Evolutionary conservation across 1,140 invertebrate species (phyloP), one percentile per base, ranked within the genome.

Genomic region (Anadara kagoshimensis): DNA sequence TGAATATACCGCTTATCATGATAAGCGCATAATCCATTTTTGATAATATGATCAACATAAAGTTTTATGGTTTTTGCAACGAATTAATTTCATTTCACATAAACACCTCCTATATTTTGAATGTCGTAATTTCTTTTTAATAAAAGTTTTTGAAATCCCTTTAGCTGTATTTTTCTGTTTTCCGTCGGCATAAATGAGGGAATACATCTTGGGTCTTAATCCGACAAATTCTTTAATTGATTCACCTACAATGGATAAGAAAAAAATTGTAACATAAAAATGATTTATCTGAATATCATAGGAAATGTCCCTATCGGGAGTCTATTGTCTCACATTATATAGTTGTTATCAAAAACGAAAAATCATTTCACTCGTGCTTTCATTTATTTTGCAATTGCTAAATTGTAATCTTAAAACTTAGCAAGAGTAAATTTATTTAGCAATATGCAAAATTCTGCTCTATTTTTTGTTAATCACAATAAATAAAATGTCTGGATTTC

Each of bases 61-160:
- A 69, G 57, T 47, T 59, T n/a, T 26, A 29, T 69, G 66, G 11
- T 49, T 58, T 16, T 49, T 51, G 36, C 65, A 58, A 29, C 57
- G 49, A n/a, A 69, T 68, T 3, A 20, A 57, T 10, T 44, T 44
- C 64, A 67, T 68, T 58, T 53, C 41, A 57, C 29, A 24, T 49
- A 68, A 47, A 54, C 65, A 68, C 7, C 58, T 12, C 47, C 53
- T 68, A 41, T 68, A 68, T 41, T 45, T 44, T 45, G 44, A 53
- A 41, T 68, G 64, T n/a, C 53, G 16, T 20, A 67, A 63, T 1
- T 8, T 44, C 24, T 63, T 63, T 24, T 63, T 47, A 16, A 64
- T 64, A 44, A 44, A 44, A 49, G 36, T 14, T 51, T 64, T 64
- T 18, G 18, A 26, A 4, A 64, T 64, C 29, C 62, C 62, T 36